Evolutionary conservation across 2,113 vertebrate genomes (phyloP), one percentile per base, ranked within the genome.

Genomic region (Parotia lawesii): DNA sequence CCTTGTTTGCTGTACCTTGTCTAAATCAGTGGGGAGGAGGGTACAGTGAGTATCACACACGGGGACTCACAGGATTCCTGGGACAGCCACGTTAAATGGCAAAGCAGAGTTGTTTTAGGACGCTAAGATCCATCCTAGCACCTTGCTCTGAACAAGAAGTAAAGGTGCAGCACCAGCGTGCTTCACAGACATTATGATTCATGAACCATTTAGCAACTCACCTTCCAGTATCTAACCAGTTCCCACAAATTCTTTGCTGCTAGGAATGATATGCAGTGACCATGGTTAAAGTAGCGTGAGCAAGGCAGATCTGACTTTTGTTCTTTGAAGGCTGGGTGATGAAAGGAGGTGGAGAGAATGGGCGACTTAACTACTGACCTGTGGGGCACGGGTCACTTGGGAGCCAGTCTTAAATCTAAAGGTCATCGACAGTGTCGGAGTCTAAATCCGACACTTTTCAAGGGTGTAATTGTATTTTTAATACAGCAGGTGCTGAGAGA

Each of bases 331-430:
- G 79, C 79, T 95, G 71, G 27, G 42, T 71, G 92, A 95, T 96
- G 93, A 97, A 98, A 96, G 74, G 69, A 70, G 18, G 15, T 65
- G 88, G 71, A 92, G 77, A 97, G 97, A 98, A 98, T 97, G 96
- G 94, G 94, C 48, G 97, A 99, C 98, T 99, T 99, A 99, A 99
- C 98, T 99, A 98, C 94, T 98, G 98, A 98, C 98, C 98, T 90
- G 14, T 33, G 62, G 96, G 97, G 89, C 98, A 97, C 75, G 97
- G 98, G 98, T 98, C 97, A 97, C 40, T 90, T 94, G 71, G 92
- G 83, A 98, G 97, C 96, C 96, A 96, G 80, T 92, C 88, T 96
- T 94, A 89, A 94, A 96, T 94, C 86, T 96, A 92, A 97, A 97
- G 96, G 91, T 93, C 94, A 95, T 85, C 20, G 27, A 96, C 90